These are phyloP conservation scores for Microctenopoma lineatum DNA, from an alignment of 2,797 vertebrate genomes.

Conservation along the genomic window DNA sequence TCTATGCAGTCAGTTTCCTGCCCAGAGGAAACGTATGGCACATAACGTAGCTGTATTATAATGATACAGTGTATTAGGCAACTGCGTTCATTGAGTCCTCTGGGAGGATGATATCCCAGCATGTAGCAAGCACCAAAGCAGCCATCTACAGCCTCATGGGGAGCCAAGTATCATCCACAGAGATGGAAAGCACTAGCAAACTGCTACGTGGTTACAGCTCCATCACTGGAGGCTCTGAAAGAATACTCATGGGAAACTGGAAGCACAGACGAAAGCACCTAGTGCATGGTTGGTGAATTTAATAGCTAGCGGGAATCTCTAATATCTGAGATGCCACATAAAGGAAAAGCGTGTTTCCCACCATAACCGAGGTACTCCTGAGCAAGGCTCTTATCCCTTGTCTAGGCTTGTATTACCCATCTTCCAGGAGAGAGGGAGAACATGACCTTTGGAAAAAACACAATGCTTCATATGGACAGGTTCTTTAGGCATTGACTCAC, in stretches of 20 bases:
- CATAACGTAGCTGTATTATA: slow-evolving; percentile 37
- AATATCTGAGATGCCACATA: not conserved
- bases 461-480: not conserved
- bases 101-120: slow-evolving; percentile 54
- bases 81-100: slow-evolving; percentile 45
- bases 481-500: slow-evolving; percentile 75
- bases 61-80: slow-evolving; percentile 41
- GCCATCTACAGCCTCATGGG: slow-evolving; percentile 58
- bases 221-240: slow-evolving; percentile 44
- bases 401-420: not conserved
- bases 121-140: slow-evolving; percentile 47
- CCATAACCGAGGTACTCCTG: not conserved
- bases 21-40: slow-evolving; percentile 41
- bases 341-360: not conserved
- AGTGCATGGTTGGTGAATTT: slow-evolving; percentile 8
- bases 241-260: slow-evolving; percentile 28
- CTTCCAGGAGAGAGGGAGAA: not conserved
- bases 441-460: not conserved
- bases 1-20: slow-evolving; percentile 39
- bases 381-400: not conserved
- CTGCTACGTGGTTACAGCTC: slow-evolving; percentile 46
- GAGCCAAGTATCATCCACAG: slow-evolving; percentile 60
- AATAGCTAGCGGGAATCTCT: too few species aligned
- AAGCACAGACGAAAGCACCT: slow-evolving; percentile 40
- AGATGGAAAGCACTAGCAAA: slow-evolving; percentile 51